Base-by-base conservation (phyloP, 2,113 vertebrate genomes). In the Lates calcarifer region DNA sequence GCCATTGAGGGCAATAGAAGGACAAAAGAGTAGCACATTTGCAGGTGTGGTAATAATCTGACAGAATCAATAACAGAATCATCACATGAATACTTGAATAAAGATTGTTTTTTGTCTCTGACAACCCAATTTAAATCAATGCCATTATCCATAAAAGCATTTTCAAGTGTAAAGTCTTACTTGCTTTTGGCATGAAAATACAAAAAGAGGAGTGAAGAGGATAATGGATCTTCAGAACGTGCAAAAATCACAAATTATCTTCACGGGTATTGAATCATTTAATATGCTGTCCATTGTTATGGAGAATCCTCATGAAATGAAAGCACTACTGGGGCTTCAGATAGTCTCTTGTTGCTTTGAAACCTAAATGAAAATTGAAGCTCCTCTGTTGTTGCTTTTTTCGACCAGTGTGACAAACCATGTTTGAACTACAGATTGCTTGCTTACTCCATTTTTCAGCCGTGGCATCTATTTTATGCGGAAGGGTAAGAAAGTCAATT, bases 401-500 rank as follows among this genome's bases (percentile, higher is more conserved):
- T 89, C 57, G n/a, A 72, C 39, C 6, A 1, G 28, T 1, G 0
- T 57, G 60, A 87, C 29, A 75, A 84, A 88, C 60, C 45, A 57
- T 82, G 77, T 86, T 92, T 79, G 77, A 92, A 84, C 92, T 89
- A 88, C 73, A 80, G 82, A 93, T 88, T 86, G 82, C 75, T 83
- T 43, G 89, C 66, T 77, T 55, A 66, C 68, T 86, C 83, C 69
- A 55, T 90, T 93, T 92, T 91, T 90, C 91, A 92, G 80, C 75
- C 55, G 18, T 61, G 74, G 79, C 85, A 92, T 89, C 81, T 73
- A 26, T 81, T 93, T 92, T 73, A 91, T 89, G 77, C 39, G 41
- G 79, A 86, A 69, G 89, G 91, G 87, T 89, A 89, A 85, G 82
- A 86, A 94, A 96, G 94, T 95, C 94, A 95, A 95, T 92, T 90